These are phyloP conservation scores for Lordiphosa andalusiaca DNA, from an alignment of 2,888 invertebrate species.

Conservation along the genomic window DNA sequence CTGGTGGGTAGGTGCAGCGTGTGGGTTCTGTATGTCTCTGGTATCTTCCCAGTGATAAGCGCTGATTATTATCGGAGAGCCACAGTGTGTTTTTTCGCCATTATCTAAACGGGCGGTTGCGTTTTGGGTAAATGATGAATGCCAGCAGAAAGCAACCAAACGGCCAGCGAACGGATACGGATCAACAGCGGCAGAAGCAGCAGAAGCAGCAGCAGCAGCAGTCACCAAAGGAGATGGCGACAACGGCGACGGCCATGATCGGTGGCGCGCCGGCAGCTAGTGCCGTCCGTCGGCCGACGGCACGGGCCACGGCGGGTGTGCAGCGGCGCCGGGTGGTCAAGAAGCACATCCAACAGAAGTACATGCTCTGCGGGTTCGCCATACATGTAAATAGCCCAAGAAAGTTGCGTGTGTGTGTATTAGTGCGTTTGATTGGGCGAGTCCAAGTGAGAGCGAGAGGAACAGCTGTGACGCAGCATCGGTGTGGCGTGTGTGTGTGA, in stretches of 20 bases:
- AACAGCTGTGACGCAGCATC: too few species aligned
- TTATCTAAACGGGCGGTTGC: constrained; percentile 60
- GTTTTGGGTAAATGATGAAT: constrained; percentile 61
- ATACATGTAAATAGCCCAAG: constrained; percentile 76
- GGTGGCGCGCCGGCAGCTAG: constrained; percentile 20
- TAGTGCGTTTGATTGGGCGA: too few species aligned
- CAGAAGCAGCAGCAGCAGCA: constrained; percentile 3
- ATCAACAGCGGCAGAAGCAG: constrained; percentile 17
- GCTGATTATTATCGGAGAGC: constrained; percentile 63
- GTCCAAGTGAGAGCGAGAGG: too few species aligned
- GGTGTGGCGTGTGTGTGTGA: background rate
- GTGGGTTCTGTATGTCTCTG: constrained; percentile 29
- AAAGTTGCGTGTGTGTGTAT: too few species aligned
- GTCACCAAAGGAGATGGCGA: constrained; percentile 16
- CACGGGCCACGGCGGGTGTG: constrained; percentile 77
- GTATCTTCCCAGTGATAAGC: constrained; percentile 64
- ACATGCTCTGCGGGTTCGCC: constrained; percentile 80
- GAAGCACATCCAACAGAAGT: constrained; percentile 80
- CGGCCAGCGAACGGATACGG: constrained; percentile 39
- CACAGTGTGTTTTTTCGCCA: constrained; percentile 42
- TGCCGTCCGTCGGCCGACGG: constrained; percentile 62
- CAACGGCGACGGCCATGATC: constrained; percentile 25
- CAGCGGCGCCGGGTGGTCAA: constrained; percentile 78
- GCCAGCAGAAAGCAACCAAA: constrained; percentile 45
- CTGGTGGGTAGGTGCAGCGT: constrained; percentile 26